A percentile compares a stretch with the other conserved stretches of the same genome.
Conservation (phyloP, 2,113 vertebrate species). For the Galbula dea region DNA sequence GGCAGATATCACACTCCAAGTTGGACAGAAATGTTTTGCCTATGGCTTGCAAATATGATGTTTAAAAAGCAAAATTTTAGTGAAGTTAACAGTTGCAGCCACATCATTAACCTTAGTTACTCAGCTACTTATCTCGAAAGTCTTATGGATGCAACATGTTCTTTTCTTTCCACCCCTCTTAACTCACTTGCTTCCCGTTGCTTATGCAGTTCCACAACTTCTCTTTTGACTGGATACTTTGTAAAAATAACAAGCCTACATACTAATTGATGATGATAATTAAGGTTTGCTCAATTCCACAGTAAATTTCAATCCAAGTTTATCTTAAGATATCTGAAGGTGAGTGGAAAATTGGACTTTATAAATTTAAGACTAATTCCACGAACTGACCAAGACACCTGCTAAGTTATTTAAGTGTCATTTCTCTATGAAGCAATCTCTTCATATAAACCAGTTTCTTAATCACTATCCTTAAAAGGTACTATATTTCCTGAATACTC, state of each 20-base stretch:
- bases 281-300: constrained; percentile 68
- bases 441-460: background rate
- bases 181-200: background rate
- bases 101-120: background rate
- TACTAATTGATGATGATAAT: constrained; percentile 69
- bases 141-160: background rate
- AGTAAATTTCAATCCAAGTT: constrained; percentile 57
- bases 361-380: background rate
- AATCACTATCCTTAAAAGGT: background rate
- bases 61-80: background rate
- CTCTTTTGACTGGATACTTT: background rate
- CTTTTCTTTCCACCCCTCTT: background rate
- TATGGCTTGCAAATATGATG: background rate
- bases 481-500: background rate
- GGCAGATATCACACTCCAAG: background rate
- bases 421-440: background rate
- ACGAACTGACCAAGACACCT: background rate
- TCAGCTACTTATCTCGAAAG: background rate
- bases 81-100: background rate
- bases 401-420: background rate
- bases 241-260: background rate
- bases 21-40: background rate
- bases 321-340: background rate
- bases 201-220: background rate
- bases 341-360: background rate